Conservation (phyloP, 2,797 vertebrate genomes). For the Tympanoctomys barrerae region DNA sequence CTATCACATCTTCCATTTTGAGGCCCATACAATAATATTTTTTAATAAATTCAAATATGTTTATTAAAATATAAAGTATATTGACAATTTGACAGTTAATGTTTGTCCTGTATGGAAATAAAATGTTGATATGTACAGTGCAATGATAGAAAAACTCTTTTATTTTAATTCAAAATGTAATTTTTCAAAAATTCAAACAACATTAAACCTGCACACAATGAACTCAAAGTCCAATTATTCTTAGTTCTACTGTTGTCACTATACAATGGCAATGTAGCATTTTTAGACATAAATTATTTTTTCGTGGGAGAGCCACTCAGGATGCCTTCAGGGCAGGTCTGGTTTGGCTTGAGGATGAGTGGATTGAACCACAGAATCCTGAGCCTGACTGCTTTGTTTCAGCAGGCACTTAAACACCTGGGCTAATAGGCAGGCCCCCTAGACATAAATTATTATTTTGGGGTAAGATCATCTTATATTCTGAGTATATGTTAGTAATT, state of each 20-base stretch:
- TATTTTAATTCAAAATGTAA: constrained; percentile 38
- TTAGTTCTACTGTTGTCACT: background rate
- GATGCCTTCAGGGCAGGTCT: too few species aligned
- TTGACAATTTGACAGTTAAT: constrained; percentile 22
- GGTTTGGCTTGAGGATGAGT: too few species aligned
- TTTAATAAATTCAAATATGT: background rate
- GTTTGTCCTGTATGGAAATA: background rate
- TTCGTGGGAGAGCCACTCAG: background rate
- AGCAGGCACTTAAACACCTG: too few species aligned
- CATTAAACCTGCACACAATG: constrained; percentile 30
- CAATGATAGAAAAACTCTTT: background rate
- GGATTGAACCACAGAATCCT: too few species aligned
- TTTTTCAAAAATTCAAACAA: constrained; percentile 17
- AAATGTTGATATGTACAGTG: background rate
- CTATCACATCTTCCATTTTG: background rate
- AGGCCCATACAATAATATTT: background rate
- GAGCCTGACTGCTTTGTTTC: too few species aligned
- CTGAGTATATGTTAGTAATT: constrained; percentile 2
- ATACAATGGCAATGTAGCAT: background rate
- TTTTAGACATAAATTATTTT: background rate
- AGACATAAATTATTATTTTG: constrained; percentile 30
- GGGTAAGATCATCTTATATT: background rate
- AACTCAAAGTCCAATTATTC: background rate
- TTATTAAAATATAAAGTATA: constrained; percentile 35
- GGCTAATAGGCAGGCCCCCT: too few species aligned